Evolutionary conservation across 64 coral and sea anemone genomes (phyloP).

Genomic region (Catalaphyllia jardinei): DNA sequence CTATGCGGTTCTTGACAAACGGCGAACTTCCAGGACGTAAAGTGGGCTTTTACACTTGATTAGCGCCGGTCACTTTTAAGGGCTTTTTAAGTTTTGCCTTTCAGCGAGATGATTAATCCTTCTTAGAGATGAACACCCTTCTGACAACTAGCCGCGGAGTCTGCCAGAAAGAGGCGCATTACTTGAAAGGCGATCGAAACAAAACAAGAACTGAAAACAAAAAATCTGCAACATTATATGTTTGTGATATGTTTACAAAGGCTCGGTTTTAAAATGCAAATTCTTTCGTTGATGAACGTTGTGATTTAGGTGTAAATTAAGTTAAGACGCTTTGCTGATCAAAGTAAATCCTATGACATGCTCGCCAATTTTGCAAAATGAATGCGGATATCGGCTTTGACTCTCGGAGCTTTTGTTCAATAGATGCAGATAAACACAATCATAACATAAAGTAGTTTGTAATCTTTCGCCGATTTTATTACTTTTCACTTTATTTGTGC

Average conservation of each 20-base stretch:
- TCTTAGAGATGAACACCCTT: background rate
- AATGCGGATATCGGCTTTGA: slow-evolving; percentile 20
- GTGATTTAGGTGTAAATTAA: slow-evolving; percentile 42
- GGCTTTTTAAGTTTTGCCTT: background rate
- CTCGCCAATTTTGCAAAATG: slow-evolving; percentile 24
- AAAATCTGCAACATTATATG: background rate
- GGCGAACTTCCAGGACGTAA: slow-evolving; percentile 9
- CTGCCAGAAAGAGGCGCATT: background rate
- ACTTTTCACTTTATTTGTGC: slow-evolving; percentile 17
- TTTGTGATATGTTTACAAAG: slow-evolving; percentile 10
- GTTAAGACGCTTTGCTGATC: slow-evolving; percentile 36
- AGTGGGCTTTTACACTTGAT: slow-evolving; percentile 35
- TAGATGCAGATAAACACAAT: slow-evolving; percentile 16
- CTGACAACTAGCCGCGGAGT: background rate
- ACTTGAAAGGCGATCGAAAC: slow-evolving; percentile 3
- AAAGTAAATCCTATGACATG: slow-evolving; percentile 21
- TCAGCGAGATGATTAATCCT: background rate
- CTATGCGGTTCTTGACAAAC: background rate
- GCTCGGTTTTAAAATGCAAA: slow-evolving; percentile 16
- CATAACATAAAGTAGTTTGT: slow-evolving; percentile 10
- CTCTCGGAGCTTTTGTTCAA: slow-evolving; percentile 22
- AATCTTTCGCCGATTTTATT: slow-evolving; percentile 1
- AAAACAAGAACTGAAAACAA: slow-evolving; percentile 25
- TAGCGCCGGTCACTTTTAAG: slow-evolving; percentile 17
- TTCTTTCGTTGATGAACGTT: slow-evolving; percentile 8